Percentiles rank a stretch among this genome's conserved stretches.
These are phyloP conservation scores for Vultur gryphus DNA, from an alignment of 2,797 vertebrate species.

Conservation along the genomic window DNA sequence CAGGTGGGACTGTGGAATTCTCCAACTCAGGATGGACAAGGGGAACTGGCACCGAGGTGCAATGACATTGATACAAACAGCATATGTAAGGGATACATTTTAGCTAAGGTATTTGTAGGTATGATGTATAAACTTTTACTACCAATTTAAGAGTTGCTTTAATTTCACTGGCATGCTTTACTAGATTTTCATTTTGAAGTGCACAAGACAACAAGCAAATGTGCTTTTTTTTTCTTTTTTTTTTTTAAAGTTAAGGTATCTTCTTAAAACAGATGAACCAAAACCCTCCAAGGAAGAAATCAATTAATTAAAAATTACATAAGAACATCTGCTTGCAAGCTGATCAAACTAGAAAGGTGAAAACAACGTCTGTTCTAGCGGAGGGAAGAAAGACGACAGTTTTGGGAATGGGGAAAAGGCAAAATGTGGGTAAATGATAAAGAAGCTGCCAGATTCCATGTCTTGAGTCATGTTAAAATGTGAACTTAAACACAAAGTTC, in stretches of 20 bases:
- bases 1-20: not conserved
- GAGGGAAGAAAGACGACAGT: not conserved
- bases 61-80: not conserved
- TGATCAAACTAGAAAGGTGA: conserved; percentile 60
- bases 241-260: conserved; percentile 1
- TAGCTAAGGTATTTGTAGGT: not conserved
- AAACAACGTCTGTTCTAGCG: conserved; percentile 28
- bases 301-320: conserved; percentile 66
- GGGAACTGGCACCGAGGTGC: not conserved
- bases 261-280: conserved; percentile 61
- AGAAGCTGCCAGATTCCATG: not conserved
- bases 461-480: not conserved
- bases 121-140: not conserved
- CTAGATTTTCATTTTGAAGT: not conserved
- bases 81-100: not conserved
- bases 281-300: conserved; percentile 61
- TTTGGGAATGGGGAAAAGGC: conserved; percentile 28
- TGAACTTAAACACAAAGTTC: conserved; percentile 11
- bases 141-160: not conserved
- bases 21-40: not conserved
- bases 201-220: not conserved
- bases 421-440: conserved; percentile 38
- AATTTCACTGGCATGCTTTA: not conserved
- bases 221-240: not conserved
- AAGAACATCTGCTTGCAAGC: conserved; percentile 64